These are phyloP conservation scores for Eilema sororculum DNA, from an alignment of 2,888 invertebrate species.

Conservation along the genomic window DNA sequence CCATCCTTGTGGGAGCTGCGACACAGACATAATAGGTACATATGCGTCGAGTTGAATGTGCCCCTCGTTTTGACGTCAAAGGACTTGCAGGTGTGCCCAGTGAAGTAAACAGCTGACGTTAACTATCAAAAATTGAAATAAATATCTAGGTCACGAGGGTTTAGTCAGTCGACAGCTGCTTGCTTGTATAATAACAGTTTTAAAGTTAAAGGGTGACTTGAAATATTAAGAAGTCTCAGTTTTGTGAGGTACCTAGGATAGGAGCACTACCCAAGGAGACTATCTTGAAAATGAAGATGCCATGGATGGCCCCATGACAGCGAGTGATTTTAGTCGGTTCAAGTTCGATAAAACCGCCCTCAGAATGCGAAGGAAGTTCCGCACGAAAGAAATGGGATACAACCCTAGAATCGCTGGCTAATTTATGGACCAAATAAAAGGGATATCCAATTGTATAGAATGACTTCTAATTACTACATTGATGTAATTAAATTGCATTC, in stretches of 20 bases:
- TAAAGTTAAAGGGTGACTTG: neutral
- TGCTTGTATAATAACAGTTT: neutral
- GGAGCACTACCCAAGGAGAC: no score
- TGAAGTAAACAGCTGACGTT: neutral
- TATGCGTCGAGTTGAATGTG: neutral
- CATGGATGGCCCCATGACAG: no score
- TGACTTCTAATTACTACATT: constrained; percentile 4
- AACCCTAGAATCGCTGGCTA: no score
- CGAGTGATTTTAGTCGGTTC: no score
- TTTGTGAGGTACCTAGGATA: neutral
- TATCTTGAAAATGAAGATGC: no score
- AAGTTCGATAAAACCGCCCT: no score
- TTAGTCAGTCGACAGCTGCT: neutral
- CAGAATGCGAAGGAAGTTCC: no score
- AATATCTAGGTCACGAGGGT: neutral
- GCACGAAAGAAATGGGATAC: no score
- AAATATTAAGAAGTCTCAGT: neutral
- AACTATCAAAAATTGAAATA: neutral
- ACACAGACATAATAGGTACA: neutral
- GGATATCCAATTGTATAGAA: no score
- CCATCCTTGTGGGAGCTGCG: no score
- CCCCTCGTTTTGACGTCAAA: neutral
- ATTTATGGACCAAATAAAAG: neutral
- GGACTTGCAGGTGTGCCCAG: neutral
- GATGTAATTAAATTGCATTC: constrained; percentile 18